Evolutionary conservation across 2,888 invertebrate genomes (phyloP).

Genomic region (Agapetus fuscipes): DNA sequence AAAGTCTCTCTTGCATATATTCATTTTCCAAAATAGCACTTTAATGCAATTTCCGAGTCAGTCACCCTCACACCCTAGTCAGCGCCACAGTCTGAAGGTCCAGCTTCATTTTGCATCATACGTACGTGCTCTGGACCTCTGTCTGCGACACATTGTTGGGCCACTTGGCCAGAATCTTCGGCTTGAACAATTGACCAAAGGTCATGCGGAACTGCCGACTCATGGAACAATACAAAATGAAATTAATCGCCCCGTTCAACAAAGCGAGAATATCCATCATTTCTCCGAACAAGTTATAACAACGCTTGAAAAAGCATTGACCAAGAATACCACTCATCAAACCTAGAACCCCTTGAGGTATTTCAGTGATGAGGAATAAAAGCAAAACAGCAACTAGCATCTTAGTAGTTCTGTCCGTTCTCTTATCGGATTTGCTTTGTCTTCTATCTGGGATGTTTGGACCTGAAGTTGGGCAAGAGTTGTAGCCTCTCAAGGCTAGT

Average conservation of each 20-base stretch:
- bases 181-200: conserved; percentile 61
- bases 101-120: conserved; percentile 29
- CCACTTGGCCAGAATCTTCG: conserved; percentile 52
- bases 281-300: conserved; percentile 76
- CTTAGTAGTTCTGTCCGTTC: conserved; percentile 80
- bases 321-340: conserved; percentile 58
- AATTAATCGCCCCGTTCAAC: conserved; percentile 86
- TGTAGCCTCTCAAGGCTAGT: conserved; percentile 57
- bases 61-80: conserved; percentile 4
- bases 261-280: conserved; percentile 85
- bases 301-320: conserved; percentile 64
- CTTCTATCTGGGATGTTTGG: conserved; percentile 26
- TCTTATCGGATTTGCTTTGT: conserved; percentile 54
- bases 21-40: too few relatives aligned
- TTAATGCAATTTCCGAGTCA: too few relatives aligned
- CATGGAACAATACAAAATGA: conserved; percentile 90
- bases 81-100: conserved; percentile 7
- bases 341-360: conserved; percentile 73
- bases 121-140: conserved; percentile 56
- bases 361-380: conserved; percentile 79
- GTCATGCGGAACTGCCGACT: conserved; percentile 83
- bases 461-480: conserved; percentile 39
- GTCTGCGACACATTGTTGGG: conserved; percentile 48
- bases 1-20: too few relatives aligned
- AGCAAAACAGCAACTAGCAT: conserved; percentile 81